phyloP scores from a whole-genome alignment of 2,888 invertebrate species.

The Ctena decussata region DNA sequence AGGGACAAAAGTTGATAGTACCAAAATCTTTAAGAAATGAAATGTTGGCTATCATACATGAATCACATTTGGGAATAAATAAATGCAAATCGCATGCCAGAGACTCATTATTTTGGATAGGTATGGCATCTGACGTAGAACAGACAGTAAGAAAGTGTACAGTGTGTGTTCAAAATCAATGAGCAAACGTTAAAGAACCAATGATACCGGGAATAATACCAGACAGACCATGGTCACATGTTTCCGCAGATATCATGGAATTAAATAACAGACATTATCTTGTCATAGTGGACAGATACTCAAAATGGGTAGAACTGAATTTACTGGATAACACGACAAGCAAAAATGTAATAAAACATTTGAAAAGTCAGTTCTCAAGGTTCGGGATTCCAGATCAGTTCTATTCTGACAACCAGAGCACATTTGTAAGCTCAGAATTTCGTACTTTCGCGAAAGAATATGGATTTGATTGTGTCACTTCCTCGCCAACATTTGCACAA shows the following conservation, averaged over 20 bases:
- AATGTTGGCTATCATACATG: slow-evolving; percentile 39
- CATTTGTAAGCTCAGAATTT: slow-evolving; percentile 54
- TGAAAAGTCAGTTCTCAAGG: slow-evolving; percentile 51
- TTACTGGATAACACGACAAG: slow-evolving; percentile 6
- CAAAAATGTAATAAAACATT: slow-evolving; percentile 1
- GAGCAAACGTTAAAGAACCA: slow-evolving; percentile 40
- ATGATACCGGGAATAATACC: slow-evolving; percentile 43
- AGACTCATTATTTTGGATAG: slow-evolving; percentile 47
- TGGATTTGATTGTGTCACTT: slow-evolving; percentile 37
- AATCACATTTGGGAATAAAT: slow-evolving; percentile 49
- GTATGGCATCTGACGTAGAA: slow-evolving; percentile 19
- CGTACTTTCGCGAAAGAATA: slow-evolving; percentile 17
- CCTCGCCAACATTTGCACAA: slow-evolving; percentile 56
- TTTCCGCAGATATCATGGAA: slow-evolving; percentile 25
- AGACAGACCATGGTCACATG: slow-evolving; percentile 41
- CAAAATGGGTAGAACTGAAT: slow-evolving; percentile 28
- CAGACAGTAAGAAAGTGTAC: slow-evolving; percentile 30
- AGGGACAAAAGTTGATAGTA: background rate
- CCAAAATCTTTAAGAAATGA: slow-evolving; percentile 24
- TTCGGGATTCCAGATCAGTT: slow-evolving; percentile 60
- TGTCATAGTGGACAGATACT: slow-evolving; percentile 31
- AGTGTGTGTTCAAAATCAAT: slow-evolving; percentile 26
- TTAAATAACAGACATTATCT: slow-evolving; percentile 28
- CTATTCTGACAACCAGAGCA: slow-evolving; percentile 61
- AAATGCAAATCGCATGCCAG: slow-evolving; percentile 49